These are phyloP conservation scores for Schrankia costaestrigalis DNA, from an alignment of 2,888 invertebrate species.

Conservation along the genomic window DNA sequence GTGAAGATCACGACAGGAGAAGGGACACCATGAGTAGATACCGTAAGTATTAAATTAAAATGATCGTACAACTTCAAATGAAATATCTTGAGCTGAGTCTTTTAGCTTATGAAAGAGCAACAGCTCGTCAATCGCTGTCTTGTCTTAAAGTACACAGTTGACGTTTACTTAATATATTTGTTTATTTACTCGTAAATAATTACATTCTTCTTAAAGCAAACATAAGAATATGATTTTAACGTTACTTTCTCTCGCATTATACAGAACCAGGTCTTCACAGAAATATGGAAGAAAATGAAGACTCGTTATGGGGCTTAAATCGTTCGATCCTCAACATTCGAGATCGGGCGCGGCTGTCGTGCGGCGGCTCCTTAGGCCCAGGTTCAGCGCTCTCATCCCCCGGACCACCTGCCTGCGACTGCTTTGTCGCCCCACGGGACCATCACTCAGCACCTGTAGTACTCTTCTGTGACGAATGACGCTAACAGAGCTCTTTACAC, in stretches of 20 bases:
- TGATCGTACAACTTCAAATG: no score
- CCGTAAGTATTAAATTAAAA: constrained; percentile 58
- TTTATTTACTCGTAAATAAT: no score
- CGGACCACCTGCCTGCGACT: constrained; percentile 68
- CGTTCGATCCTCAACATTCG: constrained; percentile 59
- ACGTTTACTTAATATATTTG: no score
- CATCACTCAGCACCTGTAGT: constrained; percentile 83
- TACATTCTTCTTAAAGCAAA: no score
- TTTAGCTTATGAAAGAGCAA: no score
- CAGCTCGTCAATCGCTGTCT: no score
- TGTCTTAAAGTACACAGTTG: no score
- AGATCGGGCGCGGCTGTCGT: constrained; percentile 66
- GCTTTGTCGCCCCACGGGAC: constrained; percentile 65
- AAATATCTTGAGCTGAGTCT: no score
- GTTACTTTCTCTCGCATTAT: no score
- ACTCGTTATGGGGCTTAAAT: constrained; percentile 51
- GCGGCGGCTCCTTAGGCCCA: constrained; percentile 63
- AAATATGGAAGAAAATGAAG: constrained; percentile 37
- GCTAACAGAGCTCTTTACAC: constrained; percentile 45
- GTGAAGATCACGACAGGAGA: constrained; percentile 78
- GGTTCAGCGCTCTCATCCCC: constrained; percentile 69
- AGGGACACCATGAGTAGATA: constrained; percentile 52
- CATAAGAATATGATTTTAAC: no score
- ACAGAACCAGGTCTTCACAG: constrained; percentile 52
- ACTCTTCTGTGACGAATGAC: constrained; percentile 80